phyloP scores from a whole-genome alignment of 2,888 invertebrate genomes.

The Branchipolynoe longqiensis region DNA sequence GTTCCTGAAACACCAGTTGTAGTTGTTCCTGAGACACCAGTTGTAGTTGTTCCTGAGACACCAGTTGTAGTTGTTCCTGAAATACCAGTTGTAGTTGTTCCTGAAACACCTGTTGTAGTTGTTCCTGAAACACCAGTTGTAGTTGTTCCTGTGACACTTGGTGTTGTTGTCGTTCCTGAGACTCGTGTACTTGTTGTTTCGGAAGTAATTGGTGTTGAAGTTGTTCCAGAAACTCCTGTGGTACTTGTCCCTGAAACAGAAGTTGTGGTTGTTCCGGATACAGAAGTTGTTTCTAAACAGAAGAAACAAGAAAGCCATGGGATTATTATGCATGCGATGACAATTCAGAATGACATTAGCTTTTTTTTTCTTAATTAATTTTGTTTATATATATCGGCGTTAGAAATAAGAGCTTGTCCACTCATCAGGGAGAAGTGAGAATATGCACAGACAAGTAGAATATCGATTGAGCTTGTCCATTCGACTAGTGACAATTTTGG shows the following conservation, averaged over 20 bases:
- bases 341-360: too few relatives aligned
- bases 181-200: slow-evolving; percentile 18
- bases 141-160: slow-evolving; percentile 36
- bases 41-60: slow-evolving; percentile 31
- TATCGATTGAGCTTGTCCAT: too few relatives aligned
- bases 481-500: not conserved
- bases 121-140: slow-evolving; percentile 1
- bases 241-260: slow-evolving; percentile 5
- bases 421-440: too few relatives aligned
- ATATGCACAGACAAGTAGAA: too few relatives aligned
- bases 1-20: not conserved
- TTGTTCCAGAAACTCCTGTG: slow-evolving; percentile 13
- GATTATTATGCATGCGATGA: too few relatives aligned
- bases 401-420: too few relatives aligned
- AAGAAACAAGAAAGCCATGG: too few relatives aligned
- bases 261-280: slow-evolving; percentile 21
- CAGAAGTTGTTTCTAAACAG: not conserved
- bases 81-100: not conserved
- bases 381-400: too few relatives aligned
- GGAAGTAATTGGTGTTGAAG: not conserved
- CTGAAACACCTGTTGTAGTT: not conserved
- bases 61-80: not conserved
- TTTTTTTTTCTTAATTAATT: too few relatives aligned
- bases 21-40: not conserved
- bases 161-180: not conserved